A percentile compares a stretch with the other conserved stretches of the same genome.
These are phyloP conservation scores for Atopsyche davidsoni DNA, from an alignment of 1,140 invertebrate genomes.

Conservation along the genomic window DNA sequence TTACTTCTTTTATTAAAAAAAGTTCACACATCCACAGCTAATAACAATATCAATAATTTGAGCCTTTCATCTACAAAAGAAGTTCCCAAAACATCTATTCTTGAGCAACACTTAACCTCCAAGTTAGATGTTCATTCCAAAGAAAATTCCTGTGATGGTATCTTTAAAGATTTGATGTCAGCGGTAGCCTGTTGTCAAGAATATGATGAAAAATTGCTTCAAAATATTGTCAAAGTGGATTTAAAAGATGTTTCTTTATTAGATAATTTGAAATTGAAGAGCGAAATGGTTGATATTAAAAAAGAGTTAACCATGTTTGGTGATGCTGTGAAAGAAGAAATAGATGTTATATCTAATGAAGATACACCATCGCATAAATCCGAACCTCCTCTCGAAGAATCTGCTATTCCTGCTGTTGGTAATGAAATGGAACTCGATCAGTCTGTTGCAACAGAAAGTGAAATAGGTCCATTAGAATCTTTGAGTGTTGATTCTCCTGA, in stretches of 20 bases:
- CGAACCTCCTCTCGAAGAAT: slow-evolving; percentile 43
- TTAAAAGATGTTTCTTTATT: no score
- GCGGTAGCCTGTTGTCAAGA: slow-evolving; percentile 52
- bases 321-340: slow-evolving; percentile 27
- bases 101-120: slow-evolving; percentile 44
- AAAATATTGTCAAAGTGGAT: slow-evolving; percentile 39
- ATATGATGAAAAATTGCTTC: slow-evolving; percentile 38
- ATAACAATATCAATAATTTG: slow-evolving; percentile 26
- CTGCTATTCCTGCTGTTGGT: slow-evolving; percentile 44
- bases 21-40: slow-evolving; percentile 45
- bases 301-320: no score
- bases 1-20: slow-evolving; percentile 59
- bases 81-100: slow-evolving; percentile 43
- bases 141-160: slow-evolving; percentile 46
- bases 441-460: slow-evolving; percentile 42
- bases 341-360: slow-evolving; percentile 20
- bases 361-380: slow-evolving; percentile 35
- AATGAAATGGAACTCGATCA: slow-evolving; percentile 50
- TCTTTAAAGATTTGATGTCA: slow-evolving; percentile 55
- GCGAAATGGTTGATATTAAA: no score
- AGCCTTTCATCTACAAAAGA: slow-evolving; percentile 34
- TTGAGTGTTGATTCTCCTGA: slow-evolving; percentile 40
- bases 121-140: slow-evolving; percentile 33
- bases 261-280: no score
- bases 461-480: slow-evolving; percentile 45